phyloP scores from a whole-genome alignment of 2,113 vertebrate species.

The Phylloscopus trochiloides region DNA sequence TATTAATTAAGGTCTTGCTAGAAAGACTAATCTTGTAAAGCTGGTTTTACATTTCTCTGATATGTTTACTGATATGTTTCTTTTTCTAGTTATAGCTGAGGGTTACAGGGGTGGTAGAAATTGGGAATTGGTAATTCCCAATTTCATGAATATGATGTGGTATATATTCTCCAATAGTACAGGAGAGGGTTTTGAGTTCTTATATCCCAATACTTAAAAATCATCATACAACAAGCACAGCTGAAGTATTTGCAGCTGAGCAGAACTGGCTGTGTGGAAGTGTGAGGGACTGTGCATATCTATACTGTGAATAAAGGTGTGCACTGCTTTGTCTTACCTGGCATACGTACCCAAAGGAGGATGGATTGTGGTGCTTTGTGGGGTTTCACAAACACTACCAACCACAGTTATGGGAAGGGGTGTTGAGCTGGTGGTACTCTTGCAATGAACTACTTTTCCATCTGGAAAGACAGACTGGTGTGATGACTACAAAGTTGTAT shows the following conservation, averaged over 20 bases:
- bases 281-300: not conserved
- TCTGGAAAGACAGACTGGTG: not conserved
- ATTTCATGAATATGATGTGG: not conserved
- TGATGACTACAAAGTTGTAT: not conserved
- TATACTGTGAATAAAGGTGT: not conserved
- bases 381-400: not conserved
- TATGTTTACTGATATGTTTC: not conserved
- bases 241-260: not conserved
- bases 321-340: not conserved
- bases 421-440: not conserved
- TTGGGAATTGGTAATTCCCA: too few species aligned
- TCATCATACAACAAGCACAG: not conserved
- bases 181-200: not conserved
- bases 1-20: not conserved
- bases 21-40: not conserved
- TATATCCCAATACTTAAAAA: not conserved
- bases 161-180: not conserved
- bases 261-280: not conserved
- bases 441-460: not conserved
- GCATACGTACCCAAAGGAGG: not conserved
- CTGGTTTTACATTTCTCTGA: not conserved
- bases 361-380: not conserved
- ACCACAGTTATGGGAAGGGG: not conserved
- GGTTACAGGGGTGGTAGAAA: not conserved
- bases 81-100: not conserved